Evolutionary conservation across 2,113 vertebrate genomes (phyloP), one percentile per base, ranked within the genome.

Genomic region (Heterochromis multidens): DNA sequence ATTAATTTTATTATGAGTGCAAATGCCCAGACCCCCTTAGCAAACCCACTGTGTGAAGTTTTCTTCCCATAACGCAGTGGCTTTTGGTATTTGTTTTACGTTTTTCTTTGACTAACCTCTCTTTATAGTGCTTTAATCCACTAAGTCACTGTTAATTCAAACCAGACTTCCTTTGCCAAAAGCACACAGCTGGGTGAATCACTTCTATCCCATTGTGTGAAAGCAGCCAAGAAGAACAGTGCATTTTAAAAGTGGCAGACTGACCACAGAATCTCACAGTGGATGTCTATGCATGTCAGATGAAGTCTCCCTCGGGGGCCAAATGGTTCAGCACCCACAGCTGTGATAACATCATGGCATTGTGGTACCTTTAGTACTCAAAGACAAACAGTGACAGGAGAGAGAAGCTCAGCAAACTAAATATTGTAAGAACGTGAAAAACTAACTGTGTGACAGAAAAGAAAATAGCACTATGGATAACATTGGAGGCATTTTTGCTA

Each of bases 311-410:
- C 70, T 78, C 35, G 14, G 59, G 81, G 92, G 82, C 89, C 96
- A 95, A 96, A 96, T 88, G 94, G 91, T 92, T 90, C 89, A 93
- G 83, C 92, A 92, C 88, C 88, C 91, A 91, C 95, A 96, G 96
- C 96, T 96, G 95, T 95, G 94, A 95, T 93, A 95, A 95, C 92
- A 95, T 87, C 92, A 90, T 65, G 52, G 87, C 91, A 77, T 83
- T 72, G 80, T 91, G 91, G 80, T 85, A 74, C 85, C 82, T 86
- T 19, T 8, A 14, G 63, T 23, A 54, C 82, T 79, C 23, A 65
- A 76, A 79, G 81, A 62, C 81, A 84, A 84, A 88, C 65, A 72
- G 27, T 56, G 78, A 40, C 65, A 78, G 46, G 17, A 46, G 67
- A 80, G 21, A 46, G 59, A 80, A 81, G 29, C 67, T 57, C 65